Base-by-base conservation (phyloP, 2,113 vertebrate species). In the Callipepla squamata region DNA sequence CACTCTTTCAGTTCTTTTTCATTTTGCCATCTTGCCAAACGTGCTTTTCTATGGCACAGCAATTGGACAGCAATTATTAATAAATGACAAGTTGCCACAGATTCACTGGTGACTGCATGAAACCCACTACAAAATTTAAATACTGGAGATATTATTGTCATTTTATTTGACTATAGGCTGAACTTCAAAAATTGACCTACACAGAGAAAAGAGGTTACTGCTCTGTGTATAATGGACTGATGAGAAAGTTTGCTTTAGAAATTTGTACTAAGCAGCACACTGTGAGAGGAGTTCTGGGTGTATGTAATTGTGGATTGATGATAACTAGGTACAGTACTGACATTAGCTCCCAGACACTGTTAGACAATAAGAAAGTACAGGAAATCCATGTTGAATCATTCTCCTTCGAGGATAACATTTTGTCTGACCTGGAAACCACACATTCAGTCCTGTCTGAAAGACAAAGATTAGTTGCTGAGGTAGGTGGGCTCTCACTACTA, bases 171-270 rank as follows among this genome's bases (percentile, higher is more conserved):
- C 92, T 80, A 87, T 47, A 92, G 80, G n/a, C 26, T 50, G 45
- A 81, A 72, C 61, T 93, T 91, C 15, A 48, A 86, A 59, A 42
- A 36, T 23, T 20, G 10, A 61, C 26, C 61, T 36, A 48, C 38
- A 15, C 18, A 70, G 40, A 73, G 61, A 76, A 79, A 92, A 61
- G 44, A 16, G 10, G 2, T 61, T 0, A 0, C 26, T 85, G 32
- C 32, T 9, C 65, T 87, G 63, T 51, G 0, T 0, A 25, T 73
- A 45, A 34, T 0, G 0, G 32, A 38, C 0, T 0, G 68, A 7
- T 1, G 3, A 93, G 36, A 92, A 77, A 10, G 34, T 16, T 89
- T 67, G 18, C 65, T 53, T 78, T 53, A 67, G 80, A 93, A 87
- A 78, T 34, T 12, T 61, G 53, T 92, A 85, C 65, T 34, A 67